Evolutionary conservation across 2,797 vertebrate species (phyloP).

Genomic region (Takifugu ocellatus): DNA sequence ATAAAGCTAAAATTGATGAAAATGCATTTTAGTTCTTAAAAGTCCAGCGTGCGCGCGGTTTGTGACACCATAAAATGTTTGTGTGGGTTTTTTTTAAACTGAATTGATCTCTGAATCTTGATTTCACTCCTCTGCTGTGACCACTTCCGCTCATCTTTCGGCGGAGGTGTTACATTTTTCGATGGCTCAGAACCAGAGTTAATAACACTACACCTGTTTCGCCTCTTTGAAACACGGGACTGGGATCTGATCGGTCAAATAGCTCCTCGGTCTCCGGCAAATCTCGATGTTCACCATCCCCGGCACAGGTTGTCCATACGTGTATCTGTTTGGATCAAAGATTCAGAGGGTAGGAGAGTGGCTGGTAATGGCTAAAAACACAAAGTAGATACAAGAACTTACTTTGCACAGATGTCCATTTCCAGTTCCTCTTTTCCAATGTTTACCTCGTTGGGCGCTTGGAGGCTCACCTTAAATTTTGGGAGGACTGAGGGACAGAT

Average conservation of each 20-base stretch:
- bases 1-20: too few species aligned
- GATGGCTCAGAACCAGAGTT: too few species aligned
- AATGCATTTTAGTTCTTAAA: too few species aligned
- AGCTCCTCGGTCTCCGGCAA: background rate
- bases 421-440: background rate
- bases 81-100: too few species aligned
- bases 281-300: background rate
- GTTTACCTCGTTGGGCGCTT: background rate
- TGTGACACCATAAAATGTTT: too few species aligned
- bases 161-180: too few species aligned
- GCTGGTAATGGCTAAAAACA: background rate
- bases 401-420: constrained; percentile 14
- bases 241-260: too few species aligned
- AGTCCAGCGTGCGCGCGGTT: too few species aligned
- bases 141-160: too few species aligned
- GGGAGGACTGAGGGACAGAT: background rate
- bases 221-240: background rate
- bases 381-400: background rate
- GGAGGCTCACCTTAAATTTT: constrained; percentile 6
- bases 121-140: background rate
- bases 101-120: too few species aligned
- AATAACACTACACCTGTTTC: background rate
- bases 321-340: constrained; percentile 1
- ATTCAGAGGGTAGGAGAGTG: background rate
- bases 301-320: constrained; percentile 11